Evolutionary conservation across 2,888 invertebrate genomes (phyloP).

Genomic region (Ectemnius cavifrons): DNA sequence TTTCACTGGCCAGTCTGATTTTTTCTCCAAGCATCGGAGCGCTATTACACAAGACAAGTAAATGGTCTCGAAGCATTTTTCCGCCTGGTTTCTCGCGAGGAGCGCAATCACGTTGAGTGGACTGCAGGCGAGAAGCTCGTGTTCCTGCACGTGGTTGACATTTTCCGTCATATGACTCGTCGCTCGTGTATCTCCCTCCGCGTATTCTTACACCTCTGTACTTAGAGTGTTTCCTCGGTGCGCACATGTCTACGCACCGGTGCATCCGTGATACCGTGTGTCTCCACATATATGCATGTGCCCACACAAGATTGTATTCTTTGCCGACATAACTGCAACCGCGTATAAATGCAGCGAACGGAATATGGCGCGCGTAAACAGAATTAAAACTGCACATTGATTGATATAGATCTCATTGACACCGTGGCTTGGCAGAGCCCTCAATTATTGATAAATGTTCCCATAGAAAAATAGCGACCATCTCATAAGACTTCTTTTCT

Average conservation of each 20-base stretch:
- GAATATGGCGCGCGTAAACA: constrained; percentile 5
- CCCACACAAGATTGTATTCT: too few relatives aligned
- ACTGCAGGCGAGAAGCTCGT: constrained; percentile 58
- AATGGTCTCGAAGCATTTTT: constrained; percentile 50
- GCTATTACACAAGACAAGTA: constrained; percentile 14
- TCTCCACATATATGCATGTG: too few relatives aligned
- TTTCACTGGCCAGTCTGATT: neutral
- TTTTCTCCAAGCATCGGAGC: neutral
- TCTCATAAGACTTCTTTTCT: too few relatives aligned
- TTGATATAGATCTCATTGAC: too few relatives aligned
- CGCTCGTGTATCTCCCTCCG: constrained; percentile 5
- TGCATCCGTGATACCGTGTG: constrained; percentile 11
- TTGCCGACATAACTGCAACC: too few relatives aligned
- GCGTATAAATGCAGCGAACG: too few relatives aligned
- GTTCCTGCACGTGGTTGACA: constrained; percentile 68
- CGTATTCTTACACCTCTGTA: constrained; percentile 32
- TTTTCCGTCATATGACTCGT: constrained; percentile 64
- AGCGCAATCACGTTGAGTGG: constrained; percentile 45
- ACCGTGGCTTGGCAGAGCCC: too few relatives aligned
- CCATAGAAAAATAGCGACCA: too few relatives aligned
- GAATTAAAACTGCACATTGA: neutral
- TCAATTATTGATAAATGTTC: too few relatives aligned
- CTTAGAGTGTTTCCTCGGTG: too few relatives aligned
- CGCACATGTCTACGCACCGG: constrained; percentile 32
- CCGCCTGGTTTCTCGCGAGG: constrained; percentile 49